phyloP scores from a whole-genome alignment of 1,140 invertebrate genomes.

The Drosophila pallidifrons region DNA sequence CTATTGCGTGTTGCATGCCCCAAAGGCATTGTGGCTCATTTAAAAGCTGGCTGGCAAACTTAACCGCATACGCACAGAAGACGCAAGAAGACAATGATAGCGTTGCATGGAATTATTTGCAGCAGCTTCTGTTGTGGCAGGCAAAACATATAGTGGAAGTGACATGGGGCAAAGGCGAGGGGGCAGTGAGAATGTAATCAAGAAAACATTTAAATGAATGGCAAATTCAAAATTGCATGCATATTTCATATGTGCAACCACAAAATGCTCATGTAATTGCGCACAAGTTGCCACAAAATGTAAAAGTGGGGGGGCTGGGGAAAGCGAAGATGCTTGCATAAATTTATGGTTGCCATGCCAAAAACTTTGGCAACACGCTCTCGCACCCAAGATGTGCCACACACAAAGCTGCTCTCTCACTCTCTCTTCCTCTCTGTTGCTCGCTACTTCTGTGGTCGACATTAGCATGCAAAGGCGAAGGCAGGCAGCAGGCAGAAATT shows the following conservation, averaged over 20 bases:
- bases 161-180: constrained; percentile 19
- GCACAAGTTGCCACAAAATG: constrained; percentile 57
- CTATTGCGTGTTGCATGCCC: constrained; percentile 14
- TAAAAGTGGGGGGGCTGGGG: constrained; percentile 14
- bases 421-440: background rate
- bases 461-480: constrained; percentile 61
- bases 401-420: constrained; percentile 17
- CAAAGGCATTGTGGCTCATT: constrained; percentile 73
- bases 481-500: constrained; percentile 51
- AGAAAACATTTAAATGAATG: constrained; percentile 83
- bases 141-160: too few species aligned
- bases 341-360: constrained; percentile 67
- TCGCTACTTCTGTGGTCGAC: constrained; percentile 1
- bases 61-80: constrained; percentile 58
- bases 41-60: constrained; percentile 65
- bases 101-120: constrained; percentile 68
- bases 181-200: constrained; percentile 76
- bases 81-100: constrained; percentile 71
- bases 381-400: constrained; percentile 14
- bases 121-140: constrained; percentile 33
- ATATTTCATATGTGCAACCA: constrained; percentile 82
- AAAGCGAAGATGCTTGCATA: constrained; percentile 57
- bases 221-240: constrained; percentile 82
- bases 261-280: constrained; percentile 81
- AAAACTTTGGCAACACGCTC: constrained; percentile 50